These are phyloP conservation scores for Coranthus polyacanthus DNA, from an alignment of 2,797 vertebrate species.

Conservation along the genomic window DNA sequence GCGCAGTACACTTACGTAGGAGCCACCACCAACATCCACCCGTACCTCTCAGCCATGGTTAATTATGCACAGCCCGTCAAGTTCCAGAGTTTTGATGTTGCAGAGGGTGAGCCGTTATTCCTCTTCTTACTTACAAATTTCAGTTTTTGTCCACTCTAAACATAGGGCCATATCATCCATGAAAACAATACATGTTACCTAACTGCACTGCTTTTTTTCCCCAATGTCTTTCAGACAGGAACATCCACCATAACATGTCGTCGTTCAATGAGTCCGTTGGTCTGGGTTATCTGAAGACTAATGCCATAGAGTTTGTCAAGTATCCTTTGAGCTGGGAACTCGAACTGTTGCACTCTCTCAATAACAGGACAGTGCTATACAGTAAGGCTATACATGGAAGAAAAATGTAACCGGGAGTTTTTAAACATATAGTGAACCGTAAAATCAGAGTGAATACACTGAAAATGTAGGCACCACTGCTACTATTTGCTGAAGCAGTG, in stretches of 20 bases:
- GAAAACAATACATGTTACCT: background rate
- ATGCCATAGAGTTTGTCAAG: slow-evolving; percentile 99
- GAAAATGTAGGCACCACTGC: background rate
- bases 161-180: background rate
- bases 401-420: too few relatives aligned
- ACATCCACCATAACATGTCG: slow-evolving; percentile 98
- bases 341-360: background rate
- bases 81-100: slow-evolving; percentile 96
- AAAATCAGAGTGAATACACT: too few relatives aligned
- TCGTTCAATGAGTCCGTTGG: slow-evolving; percentile 99
- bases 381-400: background rate
- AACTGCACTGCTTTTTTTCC: background rate
- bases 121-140: background rate
- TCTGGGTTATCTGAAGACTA: slow-evolving; percentile 97
- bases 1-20: slow-evolving; percentile 98
- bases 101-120: slow-evolving; percentile 89
- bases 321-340: slow-evolving; percentile 88
- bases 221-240: slow-evolving; percentile 87
- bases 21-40: slow-evolving; percentile 99
- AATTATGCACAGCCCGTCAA: slow-evolving; percentile 99
- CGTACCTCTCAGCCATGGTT: slow-evolving; percentile 97
- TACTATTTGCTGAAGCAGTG: background rate
- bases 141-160: background rate
- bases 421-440: too few relatives aligned
- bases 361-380: background rate